Conservation (phyloP, 2,888 invertebrate genomes). For the Patella pellucida region DNA sequence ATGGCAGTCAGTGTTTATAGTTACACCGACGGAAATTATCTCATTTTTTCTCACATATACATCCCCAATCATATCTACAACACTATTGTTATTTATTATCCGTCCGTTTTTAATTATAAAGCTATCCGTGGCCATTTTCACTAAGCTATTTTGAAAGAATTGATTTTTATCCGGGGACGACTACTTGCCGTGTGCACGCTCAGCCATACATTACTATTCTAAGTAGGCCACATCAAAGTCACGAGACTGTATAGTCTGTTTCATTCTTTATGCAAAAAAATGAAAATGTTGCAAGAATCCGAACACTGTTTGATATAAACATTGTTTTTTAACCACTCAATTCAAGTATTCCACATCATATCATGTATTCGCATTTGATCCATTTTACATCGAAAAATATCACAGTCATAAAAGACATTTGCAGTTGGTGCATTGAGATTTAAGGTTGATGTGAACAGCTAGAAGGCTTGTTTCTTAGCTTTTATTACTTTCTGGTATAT, state of each 20-base stretch:
- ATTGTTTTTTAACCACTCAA: too few relatives aligned
- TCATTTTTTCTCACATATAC: slow-evolving; percentile 38
- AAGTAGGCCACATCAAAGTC: slow-evolving; percentile 24
- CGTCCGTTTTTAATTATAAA: slow-evolving; percentile 51
- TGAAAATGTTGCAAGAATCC: too few relatives aligned
- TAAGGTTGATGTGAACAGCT: too few relatives aligned
- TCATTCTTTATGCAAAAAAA: background rate
- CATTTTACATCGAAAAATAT: too few relatives aligned
- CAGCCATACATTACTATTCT: slow-evolving; percentile 11
- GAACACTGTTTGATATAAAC: too few relatives aligned
- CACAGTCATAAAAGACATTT: too few relatives aligned
- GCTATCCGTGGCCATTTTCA: slow-evolving; percentile 17
- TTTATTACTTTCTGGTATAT: too few relatives aligned
- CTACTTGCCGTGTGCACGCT: background rate
- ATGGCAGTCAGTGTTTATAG: slow-evolving; percentile 25
- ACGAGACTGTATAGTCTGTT: slow-evolving; percentile 23
- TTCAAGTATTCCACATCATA: too few relatives aligned
- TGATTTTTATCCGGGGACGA: slow-evolving; percentile 9
- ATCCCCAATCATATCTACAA: slow-evolving; percentile 42
- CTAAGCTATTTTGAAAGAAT: slow-evolving; percentile 8
- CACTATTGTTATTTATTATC: slow-evolving; percentile 59
- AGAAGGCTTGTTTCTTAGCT: too few relatives aligned
- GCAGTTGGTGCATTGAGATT: too few relatives aligned
- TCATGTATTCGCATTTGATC: too few relatives aligned
- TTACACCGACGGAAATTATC: slow-evolving; percentile 34